Evolutionary conservation across 1,140 invertebrate species (phyloP).

Genomic region (Brachionus rotundiformis): DNA sequence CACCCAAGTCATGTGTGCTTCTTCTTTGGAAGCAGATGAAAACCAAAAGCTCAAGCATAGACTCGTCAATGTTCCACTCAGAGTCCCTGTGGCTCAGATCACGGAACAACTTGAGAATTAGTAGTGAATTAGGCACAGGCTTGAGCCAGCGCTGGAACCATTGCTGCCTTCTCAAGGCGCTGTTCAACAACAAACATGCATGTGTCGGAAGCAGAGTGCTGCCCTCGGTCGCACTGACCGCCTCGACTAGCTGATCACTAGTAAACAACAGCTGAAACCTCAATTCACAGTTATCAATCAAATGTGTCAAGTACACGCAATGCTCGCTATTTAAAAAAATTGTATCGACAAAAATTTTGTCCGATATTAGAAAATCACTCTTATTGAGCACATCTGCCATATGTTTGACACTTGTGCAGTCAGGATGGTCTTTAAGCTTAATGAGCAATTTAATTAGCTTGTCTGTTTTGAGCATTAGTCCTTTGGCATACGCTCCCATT

Average conservation of each 20-base stretch:
- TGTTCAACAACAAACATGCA: not conserved
- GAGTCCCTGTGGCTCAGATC: not conserved
- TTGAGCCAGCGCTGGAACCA: not conserved
- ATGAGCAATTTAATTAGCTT: not conserved
- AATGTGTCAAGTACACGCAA: not conserved
- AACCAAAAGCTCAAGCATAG: not conserved
- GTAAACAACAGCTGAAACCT: not conserved
- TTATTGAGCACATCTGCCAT: not conserved
- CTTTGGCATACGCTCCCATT: not conserved
- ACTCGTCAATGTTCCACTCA: not conserved
- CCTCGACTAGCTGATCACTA: not conserved
- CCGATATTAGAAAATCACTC: not conserved
- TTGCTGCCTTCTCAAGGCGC: not conserved
- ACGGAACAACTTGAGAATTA: not conserved
- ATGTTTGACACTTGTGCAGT: not conserved
- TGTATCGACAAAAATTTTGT: not conserved
- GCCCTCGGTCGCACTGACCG: not conserved
- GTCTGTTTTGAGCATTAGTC: not conserved
- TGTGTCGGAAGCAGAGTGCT: not conserved
- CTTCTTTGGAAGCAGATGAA: not conserved
- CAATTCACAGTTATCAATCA: not conserved
- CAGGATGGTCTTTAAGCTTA: not conserved
- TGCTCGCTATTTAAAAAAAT: not conserved
- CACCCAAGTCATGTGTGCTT: not conserved
- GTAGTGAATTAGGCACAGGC: not conserved